Evolutionary conservation across 2,113 vertebrate species (phyloP), one percentile per base, ranked within the genome.

Genomic region (Cavia aperea): DNA sequence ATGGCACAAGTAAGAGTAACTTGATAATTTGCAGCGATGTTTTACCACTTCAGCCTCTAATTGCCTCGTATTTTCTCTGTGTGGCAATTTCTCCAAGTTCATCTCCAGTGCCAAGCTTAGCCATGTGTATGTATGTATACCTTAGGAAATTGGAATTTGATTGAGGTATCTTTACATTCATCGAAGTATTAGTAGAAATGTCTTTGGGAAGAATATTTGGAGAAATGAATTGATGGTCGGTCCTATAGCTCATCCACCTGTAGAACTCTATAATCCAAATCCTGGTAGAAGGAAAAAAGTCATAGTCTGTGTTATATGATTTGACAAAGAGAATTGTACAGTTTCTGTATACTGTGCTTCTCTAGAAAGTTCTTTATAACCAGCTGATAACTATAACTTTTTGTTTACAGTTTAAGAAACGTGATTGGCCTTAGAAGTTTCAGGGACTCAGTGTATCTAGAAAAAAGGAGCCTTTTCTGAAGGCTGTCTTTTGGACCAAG

Each of bases 341-440:
- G 39, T 63, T 90, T 82, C 68, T 83, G 24, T 51, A 65, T 65
- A 51, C 43, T 79, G 0, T 78, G 18, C 11, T 81, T 39, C 49
- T 94, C 21, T 94, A 91, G 81, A 91, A 95, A 78, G 14, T 86
- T n/a, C 77, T 85, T 70, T 89, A 46, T 49, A 62, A 77, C 49
- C 49, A 46, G 16, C 7, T 46, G 51, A 56, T 73, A 70, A 13
- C 46, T 51, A 7, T 89, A 63, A 65, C 73, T 60, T 87, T 90
- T 31, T 10, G 7, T 49, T 23, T 51, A 70, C 75, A 72, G 86
- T 93, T 84, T 93, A 86, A 36, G 36, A 43, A 89, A 84, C 29
- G 8, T 93, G 36, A 70, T 51, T 92, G 46, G 21, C 49, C 63
- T 68, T 90, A 18, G 70, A 90, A 84, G 60, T 78, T 81, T 75